Base-by-base conservation (phyloP, 2,888 invertebrate species). In the Desoria tigrina region DNA sequence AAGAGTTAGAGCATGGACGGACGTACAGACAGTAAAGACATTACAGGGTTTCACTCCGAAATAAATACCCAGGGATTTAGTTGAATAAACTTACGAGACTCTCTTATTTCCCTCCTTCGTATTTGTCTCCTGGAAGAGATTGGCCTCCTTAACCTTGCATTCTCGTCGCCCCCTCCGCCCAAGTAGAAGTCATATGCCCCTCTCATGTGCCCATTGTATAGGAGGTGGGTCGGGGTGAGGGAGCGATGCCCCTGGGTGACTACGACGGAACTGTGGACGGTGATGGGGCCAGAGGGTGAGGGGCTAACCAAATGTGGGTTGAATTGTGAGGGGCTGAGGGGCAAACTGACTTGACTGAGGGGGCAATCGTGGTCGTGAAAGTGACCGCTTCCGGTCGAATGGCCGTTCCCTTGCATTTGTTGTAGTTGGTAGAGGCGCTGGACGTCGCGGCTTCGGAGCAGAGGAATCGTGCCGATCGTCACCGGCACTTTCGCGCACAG, bases 401-500 rank as follows among this genome's bases (percentile, higher is more conserved):
- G 26, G 21, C 3, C 24, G 21, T 23, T 26, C 14, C 26, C 24
- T 24, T 51, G 51, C 14, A 24, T 11, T 26, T 24, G 23, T 16
- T 51, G 51, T 9, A 54, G 37, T 54, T 26, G 27, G 4, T 51
- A n/a, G 16, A 51, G 23, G 21, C 56, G 45, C 23, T 42, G 54
- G 21, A 28, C 61, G 27, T 39, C 37, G 1, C 58, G 24, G 24
- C 55, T 24, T 18, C 65, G 55, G 11, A 64, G 42, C 6, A 66
- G 24, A 1, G 68, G 37, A 23, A 71, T 61, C 6, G 71, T 66
- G 21, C 71, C 71, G 27, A 71, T 61, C 11, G 62, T 65, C 2
- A 71, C 37, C 2, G 71, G 71, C 23, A 71, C 57, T 61, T 69
- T 71, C 9, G 66, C 61, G 42, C 61, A 63, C 24, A 71, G 61